Evolutionary conservation across 2,797 vertebrate species (phyloP).

Genomic region (Peromyscus melanophrys): DNA sequence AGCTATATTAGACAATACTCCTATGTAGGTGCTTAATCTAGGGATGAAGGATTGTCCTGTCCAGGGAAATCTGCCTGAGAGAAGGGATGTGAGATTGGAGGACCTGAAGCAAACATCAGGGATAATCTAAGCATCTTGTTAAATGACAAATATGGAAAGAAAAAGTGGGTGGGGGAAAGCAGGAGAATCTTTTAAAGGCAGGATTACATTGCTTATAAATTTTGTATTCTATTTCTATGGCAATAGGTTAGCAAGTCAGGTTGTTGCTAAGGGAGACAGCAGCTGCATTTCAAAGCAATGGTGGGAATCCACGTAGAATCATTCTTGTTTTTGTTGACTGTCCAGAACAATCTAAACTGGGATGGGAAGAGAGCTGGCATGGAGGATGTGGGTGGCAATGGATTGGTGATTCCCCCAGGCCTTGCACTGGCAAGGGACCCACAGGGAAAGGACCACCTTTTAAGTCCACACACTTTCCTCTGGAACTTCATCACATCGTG

Average conservation of each 20-base stretch:
- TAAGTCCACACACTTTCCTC: neutral
- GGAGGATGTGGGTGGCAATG: neutral
- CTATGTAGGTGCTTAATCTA: neutral
- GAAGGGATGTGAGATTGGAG: neutral
- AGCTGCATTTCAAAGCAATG: slow-evolving; percentile 38
- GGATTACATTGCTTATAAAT: neutral
- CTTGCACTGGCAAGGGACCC: neutral
- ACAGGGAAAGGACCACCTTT: neutral
- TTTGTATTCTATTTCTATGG: slow-evolving; percentile 77
- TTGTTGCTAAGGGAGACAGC: slow-evolving; percentile 77
- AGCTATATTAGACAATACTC: neutral
- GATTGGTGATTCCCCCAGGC: slow-evolving; percentile 1
- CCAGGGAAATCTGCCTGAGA: neutral
- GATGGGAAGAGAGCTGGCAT: neutral
- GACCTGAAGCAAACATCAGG: neutral
- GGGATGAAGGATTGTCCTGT: neutral
- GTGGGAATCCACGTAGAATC: slow-evolving; percentile 58
- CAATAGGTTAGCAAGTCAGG: slow-evolving; percentile 69
- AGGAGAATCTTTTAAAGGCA: neutral
- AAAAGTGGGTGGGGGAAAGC: neutral
- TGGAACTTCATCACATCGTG: neutral
- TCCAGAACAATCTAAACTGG: slow-evolving; percentile 51
- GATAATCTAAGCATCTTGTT: neutral
- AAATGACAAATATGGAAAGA: neutral
- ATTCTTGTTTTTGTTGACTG: slow-evolving; percentile 43